phyloP scores from a whole-genome alignment of 2,113 vertebrate genomes.

The Syrrhaptes paradoxus region DNA sequence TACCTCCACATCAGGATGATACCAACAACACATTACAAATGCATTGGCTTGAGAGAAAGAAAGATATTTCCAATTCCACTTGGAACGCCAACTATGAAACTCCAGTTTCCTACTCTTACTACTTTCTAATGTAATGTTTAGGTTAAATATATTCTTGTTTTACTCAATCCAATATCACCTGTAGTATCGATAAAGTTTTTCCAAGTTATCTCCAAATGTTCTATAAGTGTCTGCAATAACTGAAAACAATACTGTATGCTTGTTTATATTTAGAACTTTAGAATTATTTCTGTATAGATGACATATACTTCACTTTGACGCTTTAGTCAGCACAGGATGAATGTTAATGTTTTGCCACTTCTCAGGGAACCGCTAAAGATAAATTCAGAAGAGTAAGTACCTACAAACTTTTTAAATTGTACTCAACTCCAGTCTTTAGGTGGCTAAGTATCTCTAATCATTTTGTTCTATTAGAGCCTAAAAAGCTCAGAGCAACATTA shows the following conservation, averaged over 20 bases:
- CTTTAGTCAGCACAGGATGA: not conserved
- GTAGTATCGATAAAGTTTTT: not conserved
- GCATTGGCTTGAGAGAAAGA: not conserved
- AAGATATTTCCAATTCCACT: not conserved
- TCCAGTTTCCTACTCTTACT: not conserved
- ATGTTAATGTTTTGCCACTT: not conserved
- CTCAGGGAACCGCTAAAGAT: not conserved
- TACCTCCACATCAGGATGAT: not conserved
- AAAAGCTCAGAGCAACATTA: not conserved
- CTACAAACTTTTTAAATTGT: not conserved
- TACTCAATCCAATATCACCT: not conserved
- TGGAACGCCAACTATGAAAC: no score
- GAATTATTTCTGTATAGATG: not conserved
- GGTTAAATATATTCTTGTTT: not conserved
- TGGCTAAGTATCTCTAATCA: not conserved
- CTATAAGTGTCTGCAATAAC: not conserved
- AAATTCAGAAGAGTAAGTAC: not conserved
- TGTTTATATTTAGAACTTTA: not conserved
- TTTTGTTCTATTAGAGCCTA: not conserved
- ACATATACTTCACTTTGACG: not conserved
- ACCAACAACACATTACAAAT: not conserved
- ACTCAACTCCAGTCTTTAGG: not conserved
- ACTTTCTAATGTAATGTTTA: not conserved
- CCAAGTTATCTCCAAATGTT: not conserved
- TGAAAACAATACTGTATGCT: not conserved